phyloP scores from a whole-genome alignment of 2,888 invertebrate genomes.

The Metacarcinus magister region DNA sequence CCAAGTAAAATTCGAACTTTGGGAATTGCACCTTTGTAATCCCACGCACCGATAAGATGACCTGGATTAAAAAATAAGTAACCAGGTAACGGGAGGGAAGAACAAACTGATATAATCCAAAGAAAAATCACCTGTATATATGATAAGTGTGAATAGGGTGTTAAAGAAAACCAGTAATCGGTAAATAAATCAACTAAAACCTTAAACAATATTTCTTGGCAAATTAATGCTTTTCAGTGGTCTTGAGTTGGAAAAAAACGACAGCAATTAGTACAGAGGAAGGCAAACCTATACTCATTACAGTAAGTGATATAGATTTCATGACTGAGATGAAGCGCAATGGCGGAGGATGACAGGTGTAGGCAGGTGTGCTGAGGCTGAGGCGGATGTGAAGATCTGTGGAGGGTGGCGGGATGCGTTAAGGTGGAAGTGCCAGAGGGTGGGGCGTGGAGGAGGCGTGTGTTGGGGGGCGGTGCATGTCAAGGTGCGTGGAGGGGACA shows the following conservation, averaged over 20 bases:
- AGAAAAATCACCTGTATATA: background rate
- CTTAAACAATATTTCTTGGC: background rate
- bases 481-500: background rate
- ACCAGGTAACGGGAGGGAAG: background rate
- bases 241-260: background rate
- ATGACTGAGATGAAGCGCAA: background rate
- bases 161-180: background rate
- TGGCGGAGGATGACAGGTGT: too few relatives aligned
- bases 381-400: background rate
- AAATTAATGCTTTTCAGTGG: background rate
- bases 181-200: background rate
- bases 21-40: background rate
- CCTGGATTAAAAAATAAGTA: background rate
- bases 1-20: background rate
- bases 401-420: background rate
- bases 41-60: background rate
- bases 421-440: background rate
- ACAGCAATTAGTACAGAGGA: background rate
- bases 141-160: background rate
- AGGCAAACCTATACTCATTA: background rate
- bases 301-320: background rate
- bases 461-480: background rate
- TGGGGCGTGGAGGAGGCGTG: background rate
- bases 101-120: background rate
- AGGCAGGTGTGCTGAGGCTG: background rate